Conservation (phyloP, 2,888 invertebrate species). For the Linnaemya vulpina region DNA sequence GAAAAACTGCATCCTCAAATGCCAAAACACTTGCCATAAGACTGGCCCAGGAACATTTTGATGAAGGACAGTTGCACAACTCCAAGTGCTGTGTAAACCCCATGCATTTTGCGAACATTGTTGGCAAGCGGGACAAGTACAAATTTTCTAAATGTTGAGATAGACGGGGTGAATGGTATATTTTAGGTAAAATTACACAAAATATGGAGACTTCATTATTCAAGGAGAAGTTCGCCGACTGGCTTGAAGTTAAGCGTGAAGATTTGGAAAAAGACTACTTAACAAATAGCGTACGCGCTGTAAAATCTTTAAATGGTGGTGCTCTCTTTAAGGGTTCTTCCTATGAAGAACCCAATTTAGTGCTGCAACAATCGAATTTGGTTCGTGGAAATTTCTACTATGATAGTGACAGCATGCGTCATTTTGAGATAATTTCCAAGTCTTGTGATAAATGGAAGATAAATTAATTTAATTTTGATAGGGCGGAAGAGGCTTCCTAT, state of each 20-base stretch:
- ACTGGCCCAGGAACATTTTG: slow-evolving; percentile 90
- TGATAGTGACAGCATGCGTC: slow-evolving; percentile 89
- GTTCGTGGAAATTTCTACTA: slow-evolving; percentile 93
- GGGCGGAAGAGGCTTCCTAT: slow-evolving; percentile 80
- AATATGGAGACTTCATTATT: slow-evolving; percentile 97
- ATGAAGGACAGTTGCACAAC: slow-evolving; percentile 92
- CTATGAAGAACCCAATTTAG: slow-evolving; percentile 89
- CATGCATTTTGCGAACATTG: slow-evolving; percentile 86
- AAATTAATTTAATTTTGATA: slow-evolving; percentile 90
- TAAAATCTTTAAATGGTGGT: slow-evolving; percentile 88
- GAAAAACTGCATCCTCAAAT: slow-evolving; percentile 90
- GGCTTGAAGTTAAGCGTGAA: slow-evolving; percentile 94
- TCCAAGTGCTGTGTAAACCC: slow-evolving; percentile 92
- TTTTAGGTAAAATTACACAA: slow-evolving; percentile 94
- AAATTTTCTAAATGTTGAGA: slow-evolving; percentile 82
- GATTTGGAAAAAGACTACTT: slow-evolving; percentile 87
- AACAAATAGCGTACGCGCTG: slow-evolving; percentile 85
- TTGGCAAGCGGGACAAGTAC: slow-evolving; percentile 85
- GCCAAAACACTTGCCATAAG: slow-evolving; percentile 89
- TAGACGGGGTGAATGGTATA: slow-evolving; percentile 91
- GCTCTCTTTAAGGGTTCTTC: slow-evolving; percentile 87
- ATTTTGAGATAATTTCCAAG: slow-evolving; percentile 90
- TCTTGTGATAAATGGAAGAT: slow-evolving; percentile 94
- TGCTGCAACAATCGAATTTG: slow-evolving; percentile 92
- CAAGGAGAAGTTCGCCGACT: slow-evolving; percentile 96